Base-by-base conservation (phyloP, 2,888 invertebrate species). In the Smittia sp. region DNA sequence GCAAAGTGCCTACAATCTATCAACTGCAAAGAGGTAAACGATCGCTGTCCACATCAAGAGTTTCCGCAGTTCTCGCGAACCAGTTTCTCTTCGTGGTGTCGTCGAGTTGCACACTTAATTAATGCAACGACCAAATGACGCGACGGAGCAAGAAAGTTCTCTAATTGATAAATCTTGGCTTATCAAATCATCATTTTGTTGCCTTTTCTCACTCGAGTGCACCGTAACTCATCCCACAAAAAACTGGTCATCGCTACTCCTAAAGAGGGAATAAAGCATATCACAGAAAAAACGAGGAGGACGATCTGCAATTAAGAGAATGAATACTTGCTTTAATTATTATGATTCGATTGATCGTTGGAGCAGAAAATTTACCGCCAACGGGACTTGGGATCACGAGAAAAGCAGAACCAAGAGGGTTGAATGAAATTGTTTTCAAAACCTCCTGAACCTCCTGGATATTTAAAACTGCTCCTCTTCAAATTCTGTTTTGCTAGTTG, bases 1-100 rank as follows among this genome's bases (percentile, higher is more conserved):
- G 13, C 13, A 27, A 63, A 63, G 32, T 63, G 63, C 63, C 13
- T 18, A 41, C 54, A 27, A 69, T 69, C 69, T 69, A 69, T 69
- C 69, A 69, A 69, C 4, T 22, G 32, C 15, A n/a, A 3, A 63
- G 13, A 63, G 25, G 32, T 63, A 63, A 27, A 41, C 18, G 41
- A 69, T 54, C 25, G 46, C 32, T 52, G 18, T 54, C 58, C 54
- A 54, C 20, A 54, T n/a, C 15, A 46, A 27, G 22, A 69, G 41
- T 69, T 69, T 69, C 69, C 69, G 69, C 27, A 54, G 52, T 69
- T 39, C 22, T 24, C 41, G 9, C 13, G 52, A 69, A 69, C 69
- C 7, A 20, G 69, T 69, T 68, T 68, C 68, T 18, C 41, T 54
- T 15, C 13, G 6, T 6, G n/a, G 15, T 41, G 22, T 41, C 54